Evolutionary conservation across 2,113 vertebrate species (phyloP).

Genomic region (Probosciger aterrimus): DNA sequence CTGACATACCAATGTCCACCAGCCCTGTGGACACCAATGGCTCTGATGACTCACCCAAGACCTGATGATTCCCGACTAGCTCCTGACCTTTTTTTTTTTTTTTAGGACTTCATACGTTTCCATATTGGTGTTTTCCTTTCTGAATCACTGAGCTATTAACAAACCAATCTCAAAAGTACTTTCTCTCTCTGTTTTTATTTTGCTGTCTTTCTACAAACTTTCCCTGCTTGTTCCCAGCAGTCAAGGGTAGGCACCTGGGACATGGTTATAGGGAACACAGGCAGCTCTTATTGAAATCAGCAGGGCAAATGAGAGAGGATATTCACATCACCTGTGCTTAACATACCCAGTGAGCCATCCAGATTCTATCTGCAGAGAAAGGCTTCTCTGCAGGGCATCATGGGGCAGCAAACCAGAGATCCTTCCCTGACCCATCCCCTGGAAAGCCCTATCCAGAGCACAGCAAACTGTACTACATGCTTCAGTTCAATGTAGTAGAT

Average conservation of each 20-base stretch:
- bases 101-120: not conserved
- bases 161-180: not conserved
- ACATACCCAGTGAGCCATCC: not conserved
- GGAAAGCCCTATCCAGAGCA: rapidly evolving
- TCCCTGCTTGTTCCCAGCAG: not conserved
- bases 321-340: not conserved
- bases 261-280: not conserved
- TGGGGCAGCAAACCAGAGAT: not conserved
- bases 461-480: not conserved
- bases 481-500: not conserved
- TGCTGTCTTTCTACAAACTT: not conserved
- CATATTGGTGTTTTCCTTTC: not conserved
- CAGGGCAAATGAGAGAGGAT: not conserved
- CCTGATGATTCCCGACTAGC: not conserved
- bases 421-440: not conserved
- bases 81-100: not conserved
- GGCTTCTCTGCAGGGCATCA: not conserved
- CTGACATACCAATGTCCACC: not conserved
- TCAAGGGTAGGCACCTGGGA: not conserved
- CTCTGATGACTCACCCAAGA: not conserved
- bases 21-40: not conserved
- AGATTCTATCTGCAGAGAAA: not conserved
- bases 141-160: not conserved
- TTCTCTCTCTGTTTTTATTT: not conserved
- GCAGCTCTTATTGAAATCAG: not conserved